Percentiles rank a stretch among this genome's conserved stretches.
Conservation (phyloP, 1,140 invertebrate genomes). For the Cherax destructor region DNA sequence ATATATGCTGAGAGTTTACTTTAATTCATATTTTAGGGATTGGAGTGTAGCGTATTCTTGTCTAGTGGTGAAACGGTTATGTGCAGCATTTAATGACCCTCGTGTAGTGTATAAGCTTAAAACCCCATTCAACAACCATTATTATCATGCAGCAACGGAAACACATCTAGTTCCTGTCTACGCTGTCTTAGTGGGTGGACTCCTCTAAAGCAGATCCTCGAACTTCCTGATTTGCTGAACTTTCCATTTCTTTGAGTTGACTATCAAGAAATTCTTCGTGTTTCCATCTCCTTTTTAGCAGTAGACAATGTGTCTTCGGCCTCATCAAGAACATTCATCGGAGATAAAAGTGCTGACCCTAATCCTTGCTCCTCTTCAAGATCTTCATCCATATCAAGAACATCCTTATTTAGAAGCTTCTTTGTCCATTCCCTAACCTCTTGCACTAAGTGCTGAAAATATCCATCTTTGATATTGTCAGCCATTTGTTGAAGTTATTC, state of each 20-base stretch:
- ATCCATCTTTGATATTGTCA: constrained; percentile 42
- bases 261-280: constrained; percentile 36
- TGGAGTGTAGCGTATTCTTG: too few relatives aligned
- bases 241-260: constrained; percentile 51
- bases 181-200: constrained; percentile 12
- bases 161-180: constrained; percentile 2
- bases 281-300: constrained; percentile 49
- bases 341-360: constrained; percentile 23
- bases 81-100: too few relatives aligned
- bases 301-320: constrained; percentile 35
- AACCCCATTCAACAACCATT: too few relatives aligned
- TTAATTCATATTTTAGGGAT: too few relatives aligned
- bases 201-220: constrained; percentile 13
- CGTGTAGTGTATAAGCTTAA: too few relatives aligned
- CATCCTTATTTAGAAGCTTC: constrained; percentile 31
- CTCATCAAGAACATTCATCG: constrained; percentile 37
- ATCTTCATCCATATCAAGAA: neutral
- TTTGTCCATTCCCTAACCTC: constrained; percentile 44
- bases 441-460: constrained; percentile 37
- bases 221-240: neutral
- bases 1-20: too few relatives aligned
- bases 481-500: constrained; percentile 29
- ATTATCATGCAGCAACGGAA: too few relatives aligned
- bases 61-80: too few relatives aligned
- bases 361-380: constrained; percentile 43